Evolutionary conservation across 2,888 invertebrate genomes (phyloP), one percentile per base, ranked within the genome.

Genomic region (Tuberolachnus salignus): DNA sequence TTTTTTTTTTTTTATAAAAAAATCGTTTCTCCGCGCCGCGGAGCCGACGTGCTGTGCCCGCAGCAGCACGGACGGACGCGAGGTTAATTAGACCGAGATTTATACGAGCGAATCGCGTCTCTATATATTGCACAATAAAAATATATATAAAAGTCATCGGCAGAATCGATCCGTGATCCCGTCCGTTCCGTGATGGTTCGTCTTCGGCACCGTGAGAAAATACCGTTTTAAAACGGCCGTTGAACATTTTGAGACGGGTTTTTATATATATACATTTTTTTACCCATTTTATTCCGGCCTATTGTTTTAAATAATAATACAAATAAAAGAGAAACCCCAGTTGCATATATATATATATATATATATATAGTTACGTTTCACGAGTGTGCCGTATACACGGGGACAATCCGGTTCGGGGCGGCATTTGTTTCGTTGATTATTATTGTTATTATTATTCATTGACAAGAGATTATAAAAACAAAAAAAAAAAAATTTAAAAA

Each of bases 361-460:
- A n/a, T 34, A 34, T 34, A 34, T 34, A 34, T 6, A 34, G 34
- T 34, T 34, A 4, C 34, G 6, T 34, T 34, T 59, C 59, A 67
- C 49, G 26, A 55, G 3, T 34, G 34, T 14, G 42, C 49, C 51
- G 42, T 10, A 42, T 34, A 46, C 46, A 19, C 53, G 26, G 67
- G 75, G 67, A 67, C 55, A 78, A 78, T 78, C 75, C 75, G 75
- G 67, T 78, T 78, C 59, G 9, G 72, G 61, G 23, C 49, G 61
- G 34, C 34, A 34, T 34, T 34, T 34, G 34, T 34, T 34, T 34
- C 3, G 34, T 34, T 34, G 3, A 4, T 34, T 34, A 4, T 34
- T n/a, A n/a, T n/a, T 57, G 8, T n/a, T 55, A 64, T 57, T 72
- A 64, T 71, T 57, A 46, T 75, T 66, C 55, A 26, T 66, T 14